phyloP scores from a whole-genome alignment of 2,888 invertebrate species.

The Zelleria hepariella region DNA sequence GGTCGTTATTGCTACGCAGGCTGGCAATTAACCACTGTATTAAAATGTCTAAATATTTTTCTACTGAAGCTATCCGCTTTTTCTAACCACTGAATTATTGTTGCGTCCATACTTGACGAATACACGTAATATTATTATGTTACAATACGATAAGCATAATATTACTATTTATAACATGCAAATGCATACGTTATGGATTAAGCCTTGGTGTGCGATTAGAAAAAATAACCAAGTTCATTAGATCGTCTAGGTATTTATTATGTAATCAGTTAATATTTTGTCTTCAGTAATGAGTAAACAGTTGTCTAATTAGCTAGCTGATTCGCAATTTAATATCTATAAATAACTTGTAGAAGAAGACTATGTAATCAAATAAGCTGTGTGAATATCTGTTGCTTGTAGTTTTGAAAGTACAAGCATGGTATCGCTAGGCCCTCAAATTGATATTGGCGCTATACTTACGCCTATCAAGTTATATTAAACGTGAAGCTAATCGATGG shows the following conservation, averaged over 20 bases:
- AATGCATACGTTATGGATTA: not conserved
- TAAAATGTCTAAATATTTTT: slow-evolving; percentile 27
- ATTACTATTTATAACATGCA: not conserved
- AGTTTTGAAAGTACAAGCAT: slow-evolving; percentile 58
- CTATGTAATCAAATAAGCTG: slow-evolving; percentile 19
- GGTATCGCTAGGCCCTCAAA: slow-evolving; percentile 33
- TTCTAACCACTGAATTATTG: slow-evolving; percentile 38
- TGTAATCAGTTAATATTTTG: not conserved
- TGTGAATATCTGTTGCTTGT: slow-evolving; percentile 66
- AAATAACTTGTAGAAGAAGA: slow-evolving; percentile 12
- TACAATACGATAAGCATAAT: not conserved
- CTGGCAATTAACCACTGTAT: slow-evolving; percentile 53
- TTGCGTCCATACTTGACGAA: not conserved
- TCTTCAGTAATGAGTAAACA: not conserved
- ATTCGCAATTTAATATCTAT: too few species aligned
- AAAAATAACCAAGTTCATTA: not conserved
- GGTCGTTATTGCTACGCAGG: slow-evolving; percentile 28
- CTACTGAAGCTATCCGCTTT: slow-evolving; percentile 51
- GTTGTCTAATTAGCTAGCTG: not conserved
- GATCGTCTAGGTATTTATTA: not conserved
- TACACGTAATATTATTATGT: not conserved
- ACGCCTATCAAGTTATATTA: not conserved
- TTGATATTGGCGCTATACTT: not conserved
- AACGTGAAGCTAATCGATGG: not conserved
- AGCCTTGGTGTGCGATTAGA: not conserved